Evolutionary conservation across 2,888 invertebrate genomes (phyloP).

Genomic region (Hymenopus coronatus): DNA sequence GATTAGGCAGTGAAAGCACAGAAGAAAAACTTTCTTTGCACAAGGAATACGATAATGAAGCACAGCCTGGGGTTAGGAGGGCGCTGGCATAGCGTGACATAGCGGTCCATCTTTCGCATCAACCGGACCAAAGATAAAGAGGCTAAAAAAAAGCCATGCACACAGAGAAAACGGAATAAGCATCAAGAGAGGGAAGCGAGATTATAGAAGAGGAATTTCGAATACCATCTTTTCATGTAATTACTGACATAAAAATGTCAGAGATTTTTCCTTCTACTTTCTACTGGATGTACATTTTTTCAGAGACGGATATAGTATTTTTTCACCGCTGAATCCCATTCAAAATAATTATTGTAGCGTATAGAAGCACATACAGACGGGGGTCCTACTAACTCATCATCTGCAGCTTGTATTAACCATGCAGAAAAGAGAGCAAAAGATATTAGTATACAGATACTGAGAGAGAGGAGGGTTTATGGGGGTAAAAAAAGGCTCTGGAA

Average conservation of each 20-base stretch:
- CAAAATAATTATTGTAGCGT: conserved; percentile 21
- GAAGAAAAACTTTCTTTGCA: neutral
- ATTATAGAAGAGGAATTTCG: conserved; percentile 6
- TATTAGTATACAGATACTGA: conserved; percentile 7
- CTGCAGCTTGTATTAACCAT: conserved; percentile 24
- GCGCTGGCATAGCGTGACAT: neutral
- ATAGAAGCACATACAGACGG: neutral
- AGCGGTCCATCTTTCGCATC: conserved; percentile 14
- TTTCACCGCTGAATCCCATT: conserved; percentile 9
- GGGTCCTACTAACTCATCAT: conserved; percentile 14
- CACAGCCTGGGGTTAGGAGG: neutral
- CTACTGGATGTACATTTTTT: neutral
- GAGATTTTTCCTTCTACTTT: conserved; percentile 8
- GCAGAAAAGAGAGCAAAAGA: conserved; percentile 20
- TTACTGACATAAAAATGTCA: conserved; percentile 21
- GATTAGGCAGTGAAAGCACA: neutral
- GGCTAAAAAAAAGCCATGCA: neutral
- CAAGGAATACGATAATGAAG: neutral
- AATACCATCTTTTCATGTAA: conserved; percentile 22
- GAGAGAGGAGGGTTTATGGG: neutral
- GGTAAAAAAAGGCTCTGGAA: neutral
- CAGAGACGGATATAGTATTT: conserved; percentile 8
- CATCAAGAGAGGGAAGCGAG: conserved; percentile 1
- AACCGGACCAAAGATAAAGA: conserved; percentile 22
- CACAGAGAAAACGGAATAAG: conserved; percentile 11